phyloP scores from a whole-genome alignment of 2,888 invertebrate species.

The Leucania comma region DNA sequence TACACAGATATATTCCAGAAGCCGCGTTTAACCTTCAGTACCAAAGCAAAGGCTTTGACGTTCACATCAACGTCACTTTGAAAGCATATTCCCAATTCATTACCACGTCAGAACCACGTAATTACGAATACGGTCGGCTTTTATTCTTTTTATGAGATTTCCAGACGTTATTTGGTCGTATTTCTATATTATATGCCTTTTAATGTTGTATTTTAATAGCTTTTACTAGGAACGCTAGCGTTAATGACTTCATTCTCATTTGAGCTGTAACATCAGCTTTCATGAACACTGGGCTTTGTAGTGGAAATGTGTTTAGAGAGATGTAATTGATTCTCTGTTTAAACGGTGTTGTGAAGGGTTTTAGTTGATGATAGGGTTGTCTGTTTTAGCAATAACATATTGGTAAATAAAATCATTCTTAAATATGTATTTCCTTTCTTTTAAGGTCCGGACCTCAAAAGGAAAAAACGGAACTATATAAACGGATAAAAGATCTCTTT shows the following conservation, averaged over 20 bases:
- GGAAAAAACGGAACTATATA: too few species aligned
- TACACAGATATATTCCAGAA: slow-evolving; percentile 3
- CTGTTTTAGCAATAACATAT: too few species aligned
- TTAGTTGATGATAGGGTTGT: background rate
- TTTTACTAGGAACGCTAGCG: slow-evolving; percentile 19
- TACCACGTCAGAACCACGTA: slow-evolving; percentile 37
- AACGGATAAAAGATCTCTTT: too few species aligned
- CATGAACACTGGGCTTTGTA: slow-evolving; percentile 36
- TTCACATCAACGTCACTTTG: slow-evolving; percentile 25
- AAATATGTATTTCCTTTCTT: too few species aligned
- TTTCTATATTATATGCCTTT: slow-evolving; percentile 41
- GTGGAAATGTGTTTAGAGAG: slow-evolving; percentile 10
- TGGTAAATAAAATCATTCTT: too few species aligned
- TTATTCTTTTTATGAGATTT: slow-evolving; percentile 47
- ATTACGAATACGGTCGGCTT: slow-evolving; percentile 46
- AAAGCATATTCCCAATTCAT: slow-evolving; percentile 45
- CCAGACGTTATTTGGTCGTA: slow-evolving; percentile 25
- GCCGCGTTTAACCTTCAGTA: background rate
- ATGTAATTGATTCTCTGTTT: slow-evolving; percentile 30
- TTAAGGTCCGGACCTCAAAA: too few species aligned
- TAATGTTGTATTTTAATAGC: slow-evolving; percentile 44
- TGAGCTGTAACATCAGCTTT: slow-evolving; percentile 32
- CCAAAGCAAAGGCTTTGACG: slow-evolving; percentile 40
- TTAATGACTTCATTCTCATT: slow-evolving; percentile 50
- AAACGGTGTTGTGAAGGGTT: background rate